Conservation (phyloP, 1,140 invertebrate species). For the Andricus grossulariae region DNA sequence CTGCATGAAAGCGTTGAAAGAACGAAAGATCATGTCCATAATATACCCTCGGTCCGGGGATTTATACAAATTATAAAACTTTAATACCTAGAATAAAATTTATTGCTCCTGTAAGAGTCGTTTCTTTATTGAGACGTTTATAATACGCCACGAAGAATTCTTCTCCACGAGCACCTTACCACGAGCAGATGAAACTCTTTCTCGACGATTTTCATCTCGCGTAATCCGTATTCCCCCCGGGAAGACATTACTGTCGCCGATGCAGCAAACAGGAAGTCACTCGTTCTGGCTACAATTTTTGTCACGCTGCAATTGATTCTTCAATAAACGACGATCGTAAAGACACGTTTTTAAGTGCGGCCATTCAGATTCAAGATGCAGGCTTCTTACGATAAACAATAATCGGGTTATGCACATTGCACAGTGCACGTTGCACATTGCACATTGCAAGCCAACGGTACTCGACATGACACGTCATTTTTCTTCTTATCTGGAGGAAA, state of each 20-base stretch:
- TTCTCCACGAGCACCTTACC: background rate
- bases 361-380: background rate
- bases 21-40: background rate
- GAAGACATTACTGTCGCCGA: slow-evolving; percentile 10
- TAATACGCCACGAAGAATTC: background rate
- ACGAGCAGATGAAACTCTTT: background rate
- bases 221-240: background rate
- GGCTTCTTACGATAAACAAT: background rate
- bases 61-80: slow-evolving; percentile 26
- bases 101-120: background rate
- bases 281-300: background rate
- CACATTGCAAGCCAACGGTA: background rate
- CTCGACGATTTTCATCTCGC: slow-evolving; percentile 16
- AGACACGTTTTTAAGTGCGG: background rate
- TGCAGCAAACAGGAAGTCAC: slow-evolving; percentile 23
- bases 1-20: background rate
- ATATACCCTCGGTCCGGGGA: background rate
- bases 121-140: slow-evolving; percentile 23
- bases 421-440: background rate
- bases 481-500: background rate
- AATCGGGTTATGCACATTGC: background rate
- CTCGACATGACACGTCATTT: background rate
- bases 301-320: slow-evolving; percentile 25
- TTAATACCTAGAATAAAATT: slow-evolving; percentile 5
- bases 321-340: slow-evolving; percentile 19